phyloP scores from a whole-genome alignment of 2,888 invertebrate genomes.

The Trachelus iudaicus region DNA sequence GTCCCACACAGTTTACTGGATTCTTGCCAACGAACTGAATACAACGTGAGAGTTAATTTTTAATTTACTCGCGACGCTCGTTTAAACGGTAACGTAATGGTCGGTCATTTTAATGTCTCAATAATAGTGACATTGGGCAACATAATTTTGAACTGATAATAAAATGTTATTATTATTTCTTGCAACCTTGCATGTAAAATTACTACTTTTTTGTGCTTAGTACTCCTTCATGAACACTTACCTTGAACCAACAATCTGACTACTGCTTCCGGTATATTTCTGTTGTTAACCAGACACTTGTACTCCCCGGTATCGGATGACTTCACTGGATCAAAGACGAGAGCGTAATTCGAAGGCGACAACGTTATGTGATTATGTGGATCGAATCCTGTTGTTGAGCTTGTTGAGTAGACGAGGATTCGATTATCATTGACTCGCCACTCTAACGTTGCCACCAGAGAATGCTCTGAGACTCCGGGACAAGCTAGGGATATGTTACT shows the following conservation, averaged over 20 bases:
- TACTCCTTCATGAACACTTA: conserved; percentile 55
- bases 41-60: not conserved
- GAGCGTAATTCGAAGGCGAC: conserved; percentile 71
- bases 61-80: not conserved
- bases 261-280: conserved; percentile 75
- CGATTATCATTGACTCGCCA: conserved; percentile 69
- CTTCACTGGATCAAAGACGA: conserved; percentile 73
- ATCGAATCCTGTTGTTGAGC: conserved; percentile 68
- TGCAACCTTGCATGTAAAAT: too few species aligned
- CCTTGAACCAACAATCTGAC: conserved; percentile 77
- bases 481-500: conserved; percentile 75
- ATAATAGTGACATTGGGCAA: too few species aligned
- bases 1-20: not conserved
- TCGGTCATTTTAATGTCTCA: not conserved
- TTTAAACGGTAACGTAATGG: not conserved
- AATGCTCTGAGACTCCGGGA: conserved; percentile 76
- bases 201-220: too few species aligned
- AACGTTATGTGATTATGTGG: conserved; percentile 71
- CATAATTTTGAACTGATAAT: too few species aligned
- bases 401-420: conserved; percentile 68
- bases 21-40: not conserved
- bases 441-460: conserved; percentile 73
- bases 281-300: conserved; percentile 76
- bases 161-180: too few species aligned
- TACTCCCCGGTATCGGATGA: conserved; percentile 76